phyloP scores from a whole-genome alignment of 2,113 vertebrate species.

The Turnix velox region DNA sequence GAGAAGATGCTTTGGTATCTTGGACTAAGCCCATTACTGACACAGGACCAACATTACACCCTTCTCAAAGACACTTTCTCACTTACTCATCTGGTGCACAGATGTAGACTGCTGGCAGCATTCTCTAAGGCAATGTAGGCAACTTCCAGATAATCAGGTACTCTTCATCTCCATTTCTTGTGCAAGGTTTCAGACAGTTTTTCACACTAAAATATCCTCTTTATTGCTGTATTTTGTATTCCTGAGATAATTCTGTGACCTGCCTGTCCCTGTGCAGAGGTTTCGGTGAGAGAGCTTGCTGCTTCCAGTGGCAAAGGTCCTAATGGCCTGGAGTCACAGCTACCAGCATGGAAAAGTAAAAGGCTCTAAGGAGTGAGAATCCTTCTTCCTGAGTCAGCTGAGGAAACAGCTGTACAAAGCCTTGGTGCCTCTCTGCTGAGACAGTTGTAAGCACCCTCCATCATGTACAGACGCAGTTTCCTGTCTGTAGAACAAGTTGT shows the following conservation, averaged over 20 bases:
- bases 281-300: not conserved
- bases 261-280: not conserved
- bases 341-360: not conserved
- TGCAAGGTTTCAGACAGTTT: not conserved
- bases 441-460: not conserved
- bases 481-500: constrained; percentile 12
- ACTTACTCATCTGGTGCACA: constrained; percentile 40
- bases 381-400: not conserved
- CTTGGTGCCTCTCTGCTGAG: not conserved
- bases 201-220: not conserved
- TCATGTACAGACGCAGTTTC: not conserved
- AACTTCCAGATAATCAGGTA: not conserved
- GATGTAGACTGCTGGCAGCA: constrained; percentile 16
- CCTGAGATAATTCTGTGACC: not conserved
- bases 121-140: not conserved
- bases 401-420: not conserved
- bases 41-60: constrained; percentile 21
- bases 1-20: constrained; percentile 34
- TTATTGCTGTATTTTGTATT: not conserved
- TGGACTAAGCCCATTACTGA: constrained; percentile 46
- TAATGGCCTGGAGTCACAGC: not conserved
- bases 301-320: not conserved
- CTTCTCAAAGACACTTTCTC: constrained; percentile 44
- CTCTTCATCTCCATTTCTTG: not conserved
- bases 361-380: not conserved